Evolutionary conservation across 2,888 invertebrate species (phyloP), one percentile per base, ranked within the genome.

Genomic region (Loripinus fragilis): DNA sequence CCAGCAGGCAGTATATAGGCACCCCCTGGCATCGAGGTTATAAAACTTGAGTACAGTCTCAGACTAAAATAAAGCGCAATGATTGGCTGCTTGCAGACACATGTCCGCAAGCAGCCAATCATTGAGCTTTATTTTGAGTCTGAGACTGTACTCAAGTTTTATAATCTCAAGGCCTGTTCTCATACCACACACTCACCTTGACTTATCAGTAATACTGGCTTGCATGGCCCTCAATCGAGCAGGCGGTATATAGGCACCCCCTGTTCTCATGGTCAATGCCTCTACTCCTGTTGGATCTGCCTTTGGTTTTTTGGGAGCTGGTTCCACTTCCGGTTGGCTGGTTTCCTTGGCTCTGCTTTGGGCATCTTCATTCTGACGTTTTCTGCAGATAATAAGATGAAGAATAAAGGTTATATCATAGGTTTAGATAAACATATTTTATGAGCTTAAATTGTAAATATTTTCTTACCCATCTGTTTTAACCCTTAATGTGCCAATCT

Each of bases 1-100:
- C 97, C 98, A 0, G 99, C 99, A 0, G 99, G 99, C 0, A 99
- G 99, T 90, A 99, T 99, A 90, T 99, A 99, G 3, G 99, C 99
- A 38, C 92, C 92, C 15, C 92, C 92, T 33, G 92, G 91, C 8
- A 88, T 73, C 20, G 86, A 85, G 33, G 87, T 88, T 25, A 90
- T n/a, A n/a, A n/a, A n/a, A n/a, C n/a, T n/a, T n/a, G n/a, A n/a
- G n/a, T n/a, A n/a, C n/a, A n/a, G n/a, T n/a, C n/a, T n/a, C n/a
- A n/a, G n/a, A n/a, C n/a, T n/a, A n/a, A n/a, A n/a, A n/a, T n/a
- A n/a, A n/a, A n/a, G n/a, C n/a, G n/a, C n/a, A n/a, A n/a, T n/a
- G n/a, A n/a, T n/a, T n/a, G n/a, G n/a, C n/a, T n/a, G n/a, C n/a
- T n/a, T n/a, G n/a, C n/a, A n/a, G n/a, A n/a, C n/a, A n/a, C n/a